Percentiles rank a stretch among this genome's conserved stretches.
Conservation (phyloP, 23 tunicate genomes). For the Halocynthia aurantium region DNA sequence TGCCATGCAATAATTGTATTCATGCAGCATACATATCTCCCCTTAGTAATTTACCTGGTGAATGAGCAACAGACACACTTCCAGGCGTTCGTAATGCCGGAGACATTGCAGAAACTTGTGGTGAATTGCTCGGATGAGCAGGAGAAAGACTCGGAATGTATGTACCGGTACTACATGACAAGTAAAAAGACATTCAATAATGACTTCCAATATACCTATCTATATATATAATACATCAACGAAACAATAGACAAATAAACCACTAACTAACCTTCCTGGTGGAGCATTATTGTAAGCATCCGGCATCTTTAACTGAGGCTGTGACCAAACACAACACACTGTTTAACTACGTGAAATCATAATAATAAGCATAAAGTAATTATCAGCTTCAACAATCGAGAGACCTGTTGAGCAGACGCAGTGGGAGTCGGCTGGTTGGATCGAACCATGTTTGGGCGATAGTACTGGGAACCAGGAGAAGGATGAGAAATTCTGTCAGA, state of each 20-base stretch:
- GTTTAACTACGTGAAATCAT: not conserved
- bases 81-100: slow-evolving; percentile 81
- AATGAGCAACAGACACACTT: slow-evolving; percentile 62
- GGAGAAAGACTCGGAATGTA: slow-evolving; percentile 76
- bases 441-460: slow-evolving; percentile 18
- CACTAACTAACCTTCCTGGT: no score
- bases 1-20: no score
- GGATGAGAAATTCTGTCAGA: slow-evolving; percentile 63
- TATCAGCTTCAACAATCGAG: not conserved
- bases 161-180: slow-evolving; percentile 19
- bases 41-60: slow-evolving; percentile 38
- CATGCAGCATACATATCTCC: no score
- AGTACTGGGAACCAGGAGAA: slow-evolving; percentile 59
- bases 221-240: no score
- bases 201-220: not conserved
- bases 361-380: not conserved
- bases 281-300: slow-evolving; percentile 12
- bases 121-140: slow-evolving; percentile 59
- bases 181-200: not conserved
- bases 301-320: slow-evolving; percentile 77
- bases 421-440: slow-evolving; percentile 28
- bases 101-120: slow-evolving; percentile 49
- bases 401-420: slow-evolving; percentile 1
- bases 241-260: no score
- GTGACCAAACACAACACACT: not conserved